A percentile compares a stretch with the other conserved stretches of the same genome.
phyloP scores from a whole-genome alignment of 2,888 invertebrate species.

The Erpobdella octoculata region DNA sequence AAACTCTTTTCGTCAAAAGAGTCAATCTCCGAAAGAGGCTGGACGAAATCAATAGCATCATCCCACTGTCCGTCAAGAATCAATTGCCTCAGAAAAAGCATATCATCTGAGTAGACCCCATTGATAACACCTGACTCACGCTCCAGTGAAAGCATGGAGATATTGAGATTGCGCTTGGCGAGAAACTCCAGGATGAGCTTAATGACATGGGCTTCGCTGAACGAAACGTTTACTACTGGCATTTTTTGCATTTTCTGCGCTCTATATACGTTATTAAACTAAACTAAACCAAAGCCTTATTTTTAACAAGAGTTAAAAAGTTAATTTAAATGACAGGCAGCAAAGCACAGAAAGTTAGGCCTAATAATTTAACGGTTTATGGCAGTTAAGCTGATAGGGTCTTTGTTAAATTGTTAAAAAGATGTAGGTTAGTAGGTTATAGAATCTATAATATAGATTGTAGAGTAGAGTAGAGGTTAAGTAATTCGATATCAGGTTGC shows the following conservation, averaged over 20 bases:
- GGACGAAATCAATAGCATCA: slow-evolving; percentile 87
- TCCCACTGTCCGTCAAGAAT: slow-evolving; percentile 97
- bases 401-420: no score
- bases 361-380: no score
- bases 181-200: slow-evolving; percentile 57
- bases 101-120: slow-evolving; percentile 76
- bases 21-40: slow-evolving; percentile 68
- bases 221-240: slow-evolving; percentile 44
- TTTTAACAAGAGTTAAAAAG: no score
- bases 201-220: slow-evolving; percentile 55
- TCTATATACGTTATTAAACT: neutral
- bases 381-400: no score
- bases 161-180: slow-evolving; percentile 76
- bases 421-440: no score
- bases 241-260: slow-evolving; percentile 39
- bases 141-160: slow-evolving; percentile 76
- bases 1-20: slow-evolving; percentile 77
- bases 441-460: no score
- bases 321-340: no score
- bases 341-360: no score
- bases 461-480: no score
- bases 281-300: neutral
- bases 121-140: slow-evolving; percentile 74
- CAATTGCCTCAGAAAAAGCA: slow-evolving; percentile 82
- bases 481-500: no score